Evolutionary conservation across 35 echinoderm and acorn worm species (phyloP), one percentile per base, ranked within the genome.

Genomic region (Hemicentrotus pulcherrimus): DNA sequence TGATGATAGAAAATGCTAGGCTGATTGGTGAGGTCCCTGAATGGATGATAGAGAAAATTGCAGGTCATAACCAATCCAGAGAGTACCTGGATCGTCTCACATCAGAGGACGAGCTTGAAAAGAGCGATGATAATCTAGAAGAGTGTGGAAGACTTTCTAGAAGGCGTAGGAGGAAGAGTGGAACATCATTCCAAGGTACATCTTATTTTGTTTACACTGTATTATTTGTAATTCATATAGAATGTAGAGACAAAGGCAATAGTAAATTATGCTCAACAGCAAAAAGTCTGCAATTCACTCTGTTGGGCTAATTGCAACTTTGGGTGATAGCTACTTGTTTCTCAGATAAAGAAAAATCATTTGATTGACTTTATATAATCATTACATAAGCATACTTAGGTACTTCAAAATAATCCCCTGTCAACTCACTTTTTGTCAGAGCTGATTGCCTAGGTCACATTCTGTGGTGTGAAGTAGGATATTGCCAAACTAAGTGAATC

Each of bases 21-120:
- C 91, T 97, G 45, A 97, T 99, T n/a, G 98, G 98, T 11, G 61
- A 90, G 18, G 96, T 99, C 31, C 97, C 98, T 30, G 98, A 99
- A 15, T 91, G 85, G 61, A 48, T 99, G 13, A 30, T 97, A 18
- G 96, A 97, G 52, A 99, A 92, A 46, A 99, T 92, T 52, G 85
- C 92, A 32, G 95, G 95, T 14, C 45, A 58, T 48, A 97, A 71
- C 92, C 88, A 95, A 59, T 97, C 97, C 6, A 92, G 47, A 47
- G 97, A 97, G 30, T 59, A 71, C 0, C 92, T 97, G 46, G 97
- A 97, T 92, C 86, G 97, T 86, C 89, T 98, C 24, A 98, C 96
- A 89, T 99, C 98, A 28, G 98, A 99, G 46, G 98, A 99, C 96
- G 98, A 99, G 86, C 94, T 99, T n/a, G 98, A 99, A 28, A 96